Evolutionary conservation across 2,797 vertebrate genomes (phyloP).

Genomic region (Chaenodraco wilsoni): DNA sequence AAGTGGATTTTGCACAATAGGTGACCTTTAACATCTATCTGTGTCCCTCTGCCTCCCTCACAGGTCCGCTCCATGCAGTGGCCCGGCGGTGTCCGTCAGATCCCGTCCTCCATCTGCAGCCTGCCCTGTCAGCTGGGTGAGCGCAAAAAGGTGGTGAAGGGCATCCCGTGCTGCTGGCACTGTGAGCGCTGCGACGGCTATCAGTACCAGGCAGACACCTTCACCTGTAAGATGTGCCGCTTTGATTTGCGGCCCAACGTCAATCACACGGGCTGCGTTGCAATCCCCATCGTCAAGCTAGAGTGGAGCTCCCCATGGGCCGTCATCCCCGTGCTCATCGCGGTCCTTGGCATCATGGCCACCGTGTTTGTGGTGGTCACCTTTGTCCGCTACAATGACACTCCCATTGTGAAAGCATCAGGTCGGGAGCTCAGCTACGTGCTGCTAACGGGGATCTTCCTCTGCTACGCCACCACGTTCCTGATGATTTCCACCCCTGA

Average conservation of each 20-base stretch:
- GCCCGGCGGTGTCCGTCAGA: slow-evolving; percentile 87
- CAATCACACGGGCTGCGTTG: slow-evolving; percentile 94
- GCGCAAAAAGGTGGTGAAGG: slow-evolving; percentile 97
- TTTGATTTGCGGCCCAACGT: slow-evolving; percentile 92
- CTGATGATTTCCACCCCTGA: slow-evolving; percentile 96
- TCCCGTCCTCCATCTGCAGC: slow-evolving; percentile 96
- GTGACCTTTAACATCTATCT: slow-evolving; percentile 5
- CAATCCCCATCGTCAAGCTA: slow-evolving; percentile 95
- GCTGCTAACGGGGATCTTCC: slow-evolving; percentile 95
- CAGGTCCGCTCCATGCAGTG: slow-evolving; percentile 93
- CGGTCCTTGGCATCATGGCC: slow-evolving; percentile 92
- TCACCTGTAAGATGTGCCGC: slow-evolving; percentile 95
- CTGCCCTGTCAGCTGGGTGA: slow-evolving; percentile 93
- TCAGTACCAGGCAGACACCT: slow-evolving; percentile 95
- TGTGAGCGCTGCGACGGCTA: slow-evolving; percentile 97
- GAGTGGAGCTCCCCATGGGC: slow-evolving; percentile 99
- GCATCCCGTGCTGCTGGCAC: slow-evolving; percentile 98
- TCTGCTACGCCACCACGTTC: slow-evolving; percentile 97
- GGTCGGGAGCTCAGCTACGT: slow-evolving; percentile 98
- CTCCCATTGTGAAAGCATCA: slow-evolving; percentile 96
- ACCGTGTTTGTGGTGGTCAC: slow-evolving; percentile 94
- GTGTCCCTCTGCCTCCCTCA: slow-evolving; percentile 5
- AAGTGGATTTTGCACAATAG: too few relatives aligned
- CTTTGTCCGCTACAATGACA: slow-evolving; percentile 96
- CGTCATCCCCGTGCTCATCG: slow-evolving; percentile 93